Evolutionary conservation across 2,797 vertebrate species (phyloP).

Genomic region (Lagocephalus sceleratus): DNA sequence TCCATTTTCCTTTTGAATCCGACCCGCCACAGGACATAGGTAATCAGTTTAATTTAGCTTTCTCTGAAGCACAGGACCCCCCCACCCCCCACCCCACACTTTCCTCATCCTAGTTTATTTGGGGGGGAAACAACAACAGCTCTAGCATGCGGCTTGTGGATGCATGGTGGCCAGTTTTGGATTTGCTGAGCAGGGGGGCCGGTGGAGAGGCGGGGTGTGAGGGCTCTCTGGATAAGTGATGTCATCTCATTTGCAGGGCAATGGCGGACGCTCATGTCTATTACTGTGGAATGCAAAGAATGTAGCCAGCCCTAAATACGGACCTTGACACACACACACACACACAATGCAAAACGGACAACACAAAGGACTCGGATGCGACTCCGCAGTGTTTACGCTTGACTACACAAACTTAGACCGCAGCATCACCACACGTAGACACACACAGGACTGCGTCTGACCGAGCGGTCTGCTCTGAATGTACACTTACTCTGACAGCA

Average conservation of each 20-base stretch:
- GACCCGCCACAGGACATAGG: conserved; percentile 42
- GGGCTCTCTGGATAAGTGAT: conserved; percentile 83
- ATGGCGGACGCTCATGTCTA: conserved; percentile 86
- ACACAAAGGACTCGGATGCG: conserved; percentile 69
- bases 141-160: conserved; percentile 74
- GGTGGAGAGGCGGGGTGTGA: conserved; percentile 72
- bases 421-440: conserved; percentile 12
- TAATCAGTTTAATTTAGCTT: conserved; percentile 29
- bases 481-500: conserved; percentile 66
- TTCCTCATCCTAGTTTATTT: conserved; percentile 42
- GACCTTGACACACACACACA: conserved; percentile 79
- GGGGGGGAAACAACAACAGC: conserved; percentile 37
- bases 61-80: conserved; percentile 37
- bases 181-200: conserved; percentile 71
- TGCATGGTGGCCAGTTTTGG: conserved; percentile 81
- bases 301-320: conserved; percentile 85
- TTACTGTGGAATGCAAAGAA: conserved; percentile 89
- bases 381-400: conserved; percentile 69
- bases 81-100: too few species aligned
- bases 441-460: conserved; percentile 60
- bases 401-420: conserved; percentile 56
- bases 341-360: conserved; percentile 78
- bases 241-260: conserved; percentile 86
- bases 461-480: conserved; percentile 72
- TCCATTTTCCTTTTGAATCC: conserved; percentile 56